Evolutionary conservation across 2,888 invertebrate genomes (phyloP).

Genomic region (Ophioninae sp.): DNA sequence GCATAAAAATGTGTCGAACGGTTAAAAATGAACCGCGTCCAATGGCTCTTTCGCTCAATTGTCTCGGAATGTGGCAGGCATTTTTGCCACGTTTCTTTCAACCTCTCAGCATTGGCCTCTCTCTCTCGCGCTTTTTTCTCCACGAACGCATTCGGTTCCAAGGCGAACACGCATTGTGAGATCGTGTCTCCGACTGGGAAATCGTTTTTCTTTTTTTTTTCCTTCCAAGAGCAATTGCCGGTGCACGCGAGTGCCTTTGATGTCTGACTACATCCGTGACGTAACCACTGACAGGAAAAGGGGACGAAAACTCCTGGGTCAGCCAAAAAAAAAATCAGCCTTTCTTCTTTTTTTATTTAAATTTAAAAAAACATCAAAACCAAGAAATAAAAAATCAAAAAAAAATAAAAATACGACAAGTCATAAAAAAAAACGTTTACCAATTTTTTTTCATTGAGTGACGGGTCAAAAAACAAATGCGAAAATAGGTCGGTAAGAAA

Average conservation of each 20-base stretch:
- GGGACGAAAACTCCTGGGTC: too few species aligned
- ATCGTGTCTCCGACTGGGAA: too few species aligned
- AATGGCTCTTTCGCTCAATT: slow-evolving; percentile 4
- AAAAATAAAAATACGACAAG: slow-evolving; percentile 14
- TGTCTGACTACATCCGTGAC: slow-evolving; percentile 25
- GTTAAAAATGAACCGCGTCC: slow-evolving; percentile 8
- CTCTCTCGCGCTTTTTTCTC: not conserved
- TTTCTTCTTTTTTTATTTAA: too few species aligned
- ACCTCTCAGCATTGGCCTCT: not conserved
- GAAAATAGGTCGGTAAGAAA: too few species aligned
- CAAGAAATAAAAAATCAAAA: slow-evolving; percentile 11
- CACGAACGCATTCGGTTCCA: not conserved
- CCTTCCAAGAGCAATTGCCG: not conserved
- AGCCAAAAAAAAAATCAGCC: not conserved
- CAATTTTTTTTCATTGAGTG: too few species aligned
- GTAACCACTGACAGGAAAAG: slow-evolving; percentile 4
- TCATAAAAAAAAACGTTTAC: slow-evolving; percentile 6
- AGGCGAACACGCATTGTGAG: too few species aligned
- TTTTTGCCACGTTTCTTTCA: not conserved
- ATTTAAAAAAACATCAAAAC: too few species aligned
- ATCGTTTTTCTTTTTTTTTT: not conserved
- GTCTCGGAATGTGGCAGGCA: not conserved
- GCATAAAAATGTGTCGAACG: not conserved
- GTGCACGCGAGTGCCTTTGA: slow-evolving; percentile 1
- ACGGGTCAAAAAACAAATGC: too few species aligned